Evolutionary conservation across 2,888 invertebrate species (phyloP).

Genomic region (Trilocha varians): DNA sequence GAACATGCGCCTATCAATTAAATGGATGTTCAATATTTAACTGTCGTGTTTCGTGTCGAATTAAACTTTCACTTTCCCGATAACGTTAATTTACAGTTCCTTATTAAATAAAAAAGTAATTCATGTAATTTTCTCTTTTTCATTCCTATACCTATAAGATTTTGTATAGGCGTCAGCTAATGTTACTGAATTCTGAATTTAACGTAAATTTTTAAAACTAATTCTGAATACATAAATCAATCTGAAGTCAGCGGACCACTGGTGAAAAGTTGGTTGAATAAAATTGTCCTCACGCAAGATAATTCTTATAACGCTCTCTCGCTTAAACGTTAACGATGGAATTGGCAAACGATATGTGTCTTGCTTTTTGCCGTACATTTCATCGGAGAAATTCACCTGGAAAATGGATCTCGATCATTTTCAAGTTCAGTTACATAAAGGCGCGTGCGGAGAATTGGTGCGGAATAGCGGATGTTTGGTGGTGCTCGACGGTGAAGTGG

Average conservation of each 20-base stretch:
- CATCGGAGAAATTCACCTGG: slow-evolving; percentile 73
- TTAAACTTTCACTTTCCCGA: slow-evolving; percentile 53
- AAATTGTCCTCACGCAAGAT: slow-evolving; percentile 43
- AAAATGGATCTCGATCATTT: slow-evolving; percentile 71
- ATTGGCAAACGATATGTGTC: slow-evolving; percentile 52
- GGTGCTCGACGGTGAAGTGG: slow-evolving; percentile 64
- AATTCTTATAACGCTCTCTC: slow-evolving; percentile 35
- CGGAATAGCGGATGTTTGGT: slow-evolving; percentile 74
- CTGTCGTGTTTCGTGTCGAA: not conserved
- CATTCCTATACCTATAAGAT: too few relatives aligned
- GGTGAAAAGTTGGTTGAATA: slow-evolving; percentile 52
- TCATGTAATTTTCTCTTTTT: too few relatives aligned
- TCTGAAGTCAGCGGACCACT: slow-evolving; percentile 39
- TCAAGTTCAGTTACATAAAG: slow-evolving; percentile 74
- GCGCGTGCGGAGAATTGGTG: slow-evolving; percentile 71
- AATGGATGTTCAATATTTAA: not conserved
- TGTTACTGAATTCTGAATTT: too few relatives aligned
- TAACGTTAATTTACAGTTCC: slow-evolving; percentile 41
- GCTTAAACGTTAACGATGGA: slow-evolving; percentile 29
- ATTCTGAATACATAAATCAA: slow-evolving; percentile 24
- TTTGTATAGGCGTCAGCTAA: too few relatives aligned
- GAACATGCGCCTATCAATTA: not conserved
- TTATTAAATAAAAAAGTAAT: slow-evolving; percentile 25
- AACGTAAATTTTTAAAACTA: too few relatives aligned
- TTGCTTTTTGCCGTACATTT: slow-evolving; percentile 68